These are phyloP conservation scores for Cheilosia pagana DNA, from an alignment of 2,888 invertebrate species.

Conservation along the genomic window DNA sequence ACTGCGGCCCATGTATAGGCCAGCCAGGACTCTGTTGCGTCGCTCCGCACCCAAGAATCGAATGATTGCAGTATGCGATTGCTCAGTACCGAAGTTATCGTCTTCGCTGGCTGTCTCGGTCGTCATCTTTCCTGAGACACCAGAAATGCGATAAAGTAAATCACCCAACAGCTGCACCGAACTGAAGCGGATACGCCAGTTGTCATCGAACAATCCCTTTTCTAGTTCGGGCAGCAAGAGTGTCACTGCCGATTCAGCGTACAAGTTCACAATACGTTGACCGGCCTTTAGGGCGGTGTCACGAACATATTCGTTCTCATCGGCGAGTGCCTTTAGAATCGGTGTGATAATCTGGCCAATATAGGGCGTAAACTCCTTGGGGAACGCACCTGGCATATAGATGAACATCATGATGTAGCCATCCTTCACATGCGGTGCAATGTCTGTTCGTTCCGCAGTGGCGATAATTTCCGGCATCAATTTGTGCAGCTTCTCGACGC, in stretches of 20 bases:
- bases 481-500: slow-evolving; percentile 96
- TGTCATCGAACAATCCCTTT: slow-evolving; percentile 97
- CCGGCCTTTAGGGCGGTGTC: slow-evolving; percentile 98
- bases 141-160: slow-evolving; percentile 97
- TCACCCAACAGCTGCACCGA: slow-evolving; percentile 98
- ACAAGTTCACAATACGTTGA: slow-evolving; percentile 97
- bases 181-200: slow-evolving; percentile 98
- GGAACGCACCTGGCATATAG: slow-evolving; percentile 99
- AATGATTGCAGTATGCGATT: slow-evolving; percentile 96
- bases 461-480: slow-evolving; percentile 98
- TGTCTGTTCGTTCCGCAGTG: slow-evolving; percentile 95
- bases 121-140: slow-evolving; percentile 99
- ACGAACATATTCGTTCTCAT: slow-evolving; percentile 99
- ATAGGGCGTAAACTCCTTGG: slow-evolving; percentile 97
- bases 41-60: slow-evolving; percentile 94
- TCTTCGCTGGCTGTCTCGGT: slow-evolving; percentile 99
- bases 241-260: slow-evolving; percentile 97
- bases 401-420: slow-evolving; percentile 99
- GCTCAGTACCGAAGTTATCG: slow-evolving; percentile 99
- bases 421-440: slow-evolving; percentile 98
- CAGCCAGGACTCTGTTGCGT: slow-evolving; percentile 95
- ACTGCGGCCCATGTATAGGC: slow-evolving; percentile 98
- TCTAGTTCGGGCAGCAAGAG: slow-evolving; percentile 97
- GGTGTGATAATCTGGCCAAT: slow-evolving; percentile 98
- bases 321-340: slow-evolving; percentile 97